Evolutionary conservation across 2,888 invertebrate genomes (phyloP).

Genomic region (Oscheius onirici): DNA sequence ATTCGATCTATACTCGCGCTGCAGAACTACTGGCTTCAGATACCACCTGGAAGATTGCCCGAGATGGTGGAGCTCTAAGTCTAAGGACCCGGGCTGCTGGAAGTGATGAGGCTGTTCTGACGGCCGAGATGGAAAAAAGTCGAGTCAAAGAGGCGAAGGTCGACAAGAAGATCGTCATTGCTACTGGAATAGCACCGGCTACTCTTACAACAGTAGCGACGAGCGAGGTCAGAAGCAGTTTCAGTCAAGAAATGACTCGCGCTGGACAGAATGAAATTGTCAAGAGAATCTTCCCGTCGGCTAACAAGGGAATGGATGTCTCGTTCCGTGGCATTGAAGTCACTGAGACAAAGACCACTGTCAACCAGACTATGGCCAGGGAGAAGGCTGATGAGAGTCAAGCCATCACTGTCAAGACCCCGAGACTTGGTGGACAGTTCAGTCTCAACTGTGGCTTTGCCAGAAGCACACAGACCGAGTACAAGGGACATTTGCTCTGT

Average conservation of each 20-base stretch:
- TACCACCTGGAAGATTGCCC: constrained; percentile 43
- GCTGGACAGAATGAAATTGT: constrained; percentile 41
- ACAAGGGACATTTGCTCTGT: constrained; percentile 37
- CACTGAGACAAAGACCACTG: constrained; percentile 36
- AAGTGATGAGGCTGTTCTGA: constrained; percentile 34
- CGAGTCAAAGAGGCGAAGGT: constrained; percentile 40
- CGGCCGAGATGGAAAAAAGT: constrained; percentile 38
- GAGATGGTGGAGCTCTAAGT: constrained; percentile 51
- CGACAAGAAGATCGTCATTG: constrained; percentile 47
- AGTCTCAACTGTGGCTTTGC: constrained; percentile 44
- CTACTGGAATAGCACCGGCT: constrained; percentile 43
- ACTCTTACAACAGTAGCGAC: constrained; percentile 52
- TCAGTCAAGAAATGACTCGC: constrained; percentile 42
- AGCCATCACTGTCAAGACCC: constrained; percentile 28
- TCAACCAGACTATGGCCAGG: constrained; percentile 40
- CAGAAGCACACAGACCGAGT: constrained; percentile 34
- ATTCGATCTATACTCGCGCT: constrained; percentile 53
- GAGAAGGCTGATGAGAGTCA: constrained; percentile 35
- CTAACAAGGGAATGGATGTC: constrained; percentile 49
- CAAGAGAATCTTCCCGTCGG: constrained; percentile 35
- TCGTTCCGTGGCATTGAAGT: constrained; percentile 41
- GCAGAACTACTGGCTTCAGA: constrained; percentile 54
- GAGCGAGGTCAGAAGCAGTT: constrained; percentile 40
- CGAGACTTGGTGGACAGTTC: constrained; percentile 43
- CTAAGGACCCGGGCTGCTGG: constrained; percentile 53